Percentiles rank a stretch among this genome's conserved stretches.
Conservation (phyloP, 2,888 invertebrate species). For the Lepidonotus clava region DNA sequence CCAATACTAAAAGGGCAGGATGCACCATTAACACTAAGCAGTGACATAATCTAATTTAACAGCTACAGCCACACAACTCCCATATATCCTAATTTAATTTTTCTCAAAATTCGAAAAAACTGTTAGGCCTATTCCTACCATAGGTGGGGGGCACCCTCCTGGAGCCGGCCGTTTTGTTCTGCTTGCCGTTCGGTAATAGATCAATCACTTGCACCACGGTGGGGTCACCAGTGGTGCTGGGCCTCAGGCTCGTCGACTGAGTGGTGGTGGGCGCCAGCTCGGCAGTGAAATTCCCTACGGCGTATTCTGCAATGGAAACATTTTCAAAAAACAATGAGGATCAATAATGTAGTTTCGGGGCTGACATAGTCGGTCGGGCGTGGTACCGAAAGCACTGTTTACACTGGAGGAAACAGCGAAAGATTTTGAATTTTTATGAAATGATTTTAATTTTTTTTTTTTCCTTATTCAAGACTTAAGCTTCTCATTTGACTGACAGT, state of each 20-base stretch:
- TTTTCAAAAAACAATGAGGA: background rate
- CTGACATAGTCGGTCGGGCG: background rate
- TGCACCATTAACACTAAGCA: no score
- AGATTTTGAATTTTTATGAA: no score
- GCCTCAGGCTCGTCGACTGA: conserved; percentile 57
- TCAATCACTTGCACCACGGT: conserved; percentile 42
- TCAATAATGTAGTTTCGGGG: no score
- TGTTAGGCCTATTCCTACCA: no score
- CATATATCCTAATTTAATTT: no score
- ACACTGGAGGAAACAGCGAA: no score
- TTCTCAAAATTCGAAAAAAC: no score
- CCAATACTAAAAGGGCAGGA: no score
- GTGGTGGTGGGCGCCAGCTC: conserved; percentile 66
- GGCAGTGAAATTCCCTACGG: conserved; percentile 57
- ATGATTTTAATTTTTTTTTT: no score
- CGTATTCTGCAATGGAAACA: conserved; percentile 79
- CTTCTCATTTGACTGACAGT: background rate
- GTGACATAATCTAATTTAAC: no score
- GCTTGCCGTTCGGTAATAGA: conserved; percentile 32
- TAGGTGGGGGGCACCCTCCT: conserved; percentile 30
- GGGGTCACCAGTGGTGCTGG: background rate
- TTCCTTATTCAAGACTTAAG: background rate
- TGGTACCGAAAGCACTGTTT: no score
- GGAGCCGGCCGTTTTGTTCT: conserved; percentile 44
- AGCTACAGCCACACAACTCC: no score